Conservation (phyloP, 2,888 invertebrate species). For the Rhimphoctona megacephalus region DNA sequence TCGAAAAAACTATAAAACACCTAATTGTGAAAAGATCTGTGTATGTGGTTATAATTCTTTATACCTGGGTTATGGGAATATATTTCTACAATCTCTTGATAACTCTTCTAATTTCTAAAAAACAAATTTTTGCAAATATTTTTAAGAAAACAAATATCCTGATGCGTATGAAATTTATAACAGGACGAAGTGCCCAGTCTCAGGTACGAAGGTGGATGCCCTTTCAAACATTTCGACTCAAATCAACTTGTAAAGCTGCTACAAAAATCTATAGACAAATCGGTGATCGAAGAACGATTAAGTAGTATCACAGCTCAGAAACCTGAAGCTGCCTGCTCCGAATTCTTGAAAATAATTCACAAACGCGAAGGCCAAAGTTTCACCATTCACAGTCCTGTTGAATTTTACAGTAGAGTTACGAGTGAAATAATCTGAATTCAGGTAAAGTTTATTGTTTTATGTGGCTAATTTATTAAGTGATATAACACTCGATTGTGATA, state of each 20-base stretch:
- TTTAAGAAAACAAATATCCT: too few relatives aligned
- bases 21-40: slow-evolving; percentile 88
- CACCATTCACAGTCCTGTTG: slow-evolving; percentile 77
- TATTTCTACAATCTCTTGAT: not conserved
- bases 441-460: not conserved
- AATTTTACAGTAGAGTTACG: slow-evolving; percentile 78
- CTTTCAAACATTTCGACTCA: slow-evolving; percentile 87
- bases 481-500: slow-evolving; percentile 15
- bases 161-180: slow-evolving; percentile 54
- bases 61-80: not conserved
- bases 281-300: slow-evolving; percentile 70
- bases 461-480: not conserved
- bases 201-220: slow-evolving; percentile 87
- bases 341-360: slow-evolving; percentile 75
- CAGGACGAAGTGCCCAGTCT: slow-evolving; percentile 83
- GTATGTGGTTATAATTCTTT: slow-evolving; percentile 81
- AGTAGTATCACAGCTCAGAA: slow-evolving; percentile 65
- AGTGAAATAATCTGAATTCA: slow-evolving; percentile 65
- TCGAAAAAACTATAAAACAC: slow-evolving; percentile 87
- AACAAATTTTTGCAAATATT: not conserved
- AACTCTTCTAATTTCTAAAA: not conserved
- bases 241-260: slow-evolving; percentile 81
- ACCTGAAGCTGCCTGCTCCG: slow-evolving; percentile 77
- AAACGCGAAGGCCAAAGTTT: slow-evolving; percentile 68
- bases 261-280: slow-evolving; percentile 49